These are phyloP conservation scores for Cotesia vestalis DNA, from an alignment of 1,140 invertebrate species.

Conservation along the genomic window DNA sequence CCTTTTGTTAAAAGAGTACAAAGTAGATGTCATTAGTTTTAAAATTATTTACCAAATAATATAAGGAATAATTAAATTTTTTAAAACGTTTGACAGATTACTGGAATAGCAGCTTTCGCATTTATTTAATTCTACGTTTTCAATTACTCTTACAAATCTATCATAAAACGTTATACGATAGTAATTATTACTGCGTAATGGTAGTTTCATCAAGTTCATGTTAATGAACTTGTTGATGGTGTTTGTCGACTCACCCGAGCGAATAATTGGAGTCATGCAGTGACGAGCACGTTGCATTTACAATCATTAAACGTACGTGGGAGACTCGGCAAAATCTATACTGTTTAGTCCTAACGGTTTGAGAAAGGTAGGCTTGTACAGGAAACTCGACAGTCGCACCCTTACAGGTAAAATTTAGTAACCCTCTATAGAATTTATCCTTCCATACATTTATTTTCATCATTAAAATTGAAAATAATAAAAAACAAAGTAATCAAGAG, in stretches of 20 bases:
- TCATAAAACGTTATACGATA: conserved; percentile 16
- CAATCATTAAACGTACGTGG: conserved; percentile 25
- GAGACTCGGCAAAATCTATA: conserved; percentile 17
- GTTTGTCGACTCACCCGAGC: conserved; percentile 39
- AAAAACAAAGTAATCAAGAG: not conserved
- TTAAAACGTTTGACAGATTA: not conserved
- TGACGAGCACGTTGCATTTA: conserved; percentile 36
- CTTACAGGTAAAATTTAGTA: conserved; percentile 1
- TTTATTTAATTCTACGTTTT: conserved; percentile 17
- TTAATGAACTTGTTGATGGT: conserved; percentile 42
- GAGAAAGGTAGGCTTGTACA: conserved; percentile 13
- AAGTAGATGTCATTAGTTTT: no score
- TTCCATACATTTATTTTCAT: conserved; percentile 1
- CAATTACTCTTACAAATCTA: conserved; percentile 22
- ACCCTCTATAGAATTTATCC: not conserved
- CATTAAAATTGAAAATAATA: conserved; percentile 4
- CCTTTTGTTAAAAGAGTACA: no score
- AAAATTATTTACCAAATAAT: no score
- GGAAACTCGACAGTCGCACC: not conserved
- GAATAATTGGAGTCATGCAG: conserved; percentile 45
- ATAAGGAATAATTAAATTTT: no score
- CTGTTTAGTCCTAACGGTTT: conserved; percentile 18
- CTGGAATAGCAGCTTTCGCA: not conserved
- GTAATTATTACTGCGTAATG: conserved; percentile 17
- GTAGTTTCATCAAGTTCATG: conserved; percentile 35